Evolutionary conservation across 2,888 invertebrate species (phyloP).

Genomic region (Glaucopsyche alexis): DNA sequence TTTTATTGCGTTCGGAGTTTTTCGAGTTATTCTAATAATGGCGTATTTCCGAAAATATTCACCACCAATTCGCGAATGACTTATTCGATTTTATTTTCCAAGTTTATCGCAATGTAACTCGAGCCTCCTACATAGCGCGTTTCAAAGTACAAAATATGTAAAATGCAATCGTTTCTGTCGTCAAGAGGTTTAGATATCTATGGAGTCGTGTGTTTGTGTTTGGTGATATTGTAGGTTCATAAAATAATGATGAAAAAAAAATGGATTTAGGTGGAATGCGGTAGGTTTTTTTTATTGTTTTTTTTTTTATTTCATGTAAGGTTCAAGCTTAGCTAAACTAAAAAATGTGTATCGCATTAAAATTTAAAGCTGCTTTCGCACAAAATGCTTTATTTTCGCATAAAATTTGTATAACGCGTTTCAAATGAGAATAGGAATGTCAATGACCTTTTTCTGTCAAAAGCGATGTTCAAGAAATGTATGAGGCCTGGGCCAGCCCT

Average conservation of each 20-base stretch:
- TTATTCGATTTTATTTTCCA: background rate
- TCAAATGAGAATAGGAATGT: too few relatives aligned
- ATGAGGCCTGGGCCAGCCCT: too few relatives aligned
- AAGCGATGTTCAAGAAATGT: too few relatives aligned
- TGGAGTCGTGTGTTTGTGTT: constrained; percentile 1
- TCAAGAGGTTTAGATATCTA: constrained; percentile 1
- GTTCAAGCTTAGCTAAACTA: background rate
- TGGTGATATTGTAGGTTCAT: background rate
- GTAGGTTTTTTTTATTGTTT: background rate
- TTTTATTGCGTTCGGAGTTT: too few relatives aligned
- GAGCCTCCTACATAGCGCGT: background rate
- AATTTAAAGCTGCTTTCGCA: background rate
- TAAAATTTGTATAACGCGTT: too few relatives aligned
- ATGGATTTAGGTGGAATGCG: background rate
- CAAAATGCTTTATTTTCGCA: too few relatives aligned
- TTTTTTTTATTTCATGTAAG: background rate
- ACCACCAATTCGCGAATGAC: background rate
- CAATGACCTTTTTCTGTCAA: too few relatives aligned
- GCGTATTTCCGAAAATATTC: background rate
- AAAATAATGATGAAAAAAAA: background rate
- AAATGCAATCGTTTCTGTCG: constrained; percentile 5
- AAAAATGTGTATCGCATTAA: background rate
- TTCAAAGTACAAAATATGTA: constrained; percentile 16
- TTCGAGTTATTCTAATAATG: too few relatives aligned
- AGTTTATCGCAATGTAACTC: background rate